phyloP scores from a whole-genome alignment of 1,140 invertebrate species.

The Caerostris darwini region DNA sequence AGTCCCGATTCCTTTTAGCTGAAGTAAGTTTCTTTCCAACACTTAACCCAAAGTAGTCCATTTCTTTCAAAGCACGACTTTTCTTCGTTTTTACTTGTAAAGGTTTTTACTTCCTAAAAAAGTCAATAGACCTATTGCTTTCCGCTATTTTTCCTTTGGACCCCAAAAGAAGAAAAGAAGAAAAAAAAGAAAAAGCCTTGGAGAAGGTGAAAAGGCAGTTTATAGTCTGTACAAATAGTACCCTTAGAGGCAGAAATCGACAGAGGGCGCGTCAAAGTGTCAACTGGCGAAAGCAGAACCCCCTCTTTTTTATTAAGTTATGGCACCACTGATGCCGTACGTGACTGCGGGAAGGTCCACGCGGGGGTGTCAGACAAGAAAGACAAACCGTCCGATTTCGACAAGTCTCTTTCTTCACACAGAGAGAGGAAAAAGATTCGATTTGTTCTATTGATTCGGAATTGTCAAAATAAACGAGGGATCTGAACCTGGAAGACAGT shows the following conservation, averaged over 20 bases:
- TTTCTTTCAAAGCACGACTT: neutral
- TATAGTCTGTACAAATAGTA: conserved; percentile 5
- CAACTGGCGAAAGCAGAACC: conserved; percentile 1
- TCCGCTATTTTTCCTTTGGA: neutral
- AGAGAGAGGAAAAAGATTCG: neutral
- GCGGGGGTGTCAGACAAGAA: conserved; percentile 13
- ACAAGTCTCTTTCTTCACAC: neutral
- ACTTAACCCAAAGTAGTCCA: too few relatives aligned
- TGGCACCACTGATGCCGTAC: conserved; percentile 40
- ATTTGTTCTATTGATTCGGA: conserved; percentile 51
- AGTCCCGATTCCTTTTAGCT: too few relatives aligned
- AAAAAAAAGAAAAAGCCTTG: neutral
- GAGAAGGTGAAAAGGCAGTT: conserved; percentile 27
- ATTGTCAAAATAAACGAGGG: conserved; percentile 32
- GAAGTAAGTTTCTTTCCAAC: too few relatives aligned
- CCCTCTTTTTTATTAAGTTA: conserved; percentile 52
- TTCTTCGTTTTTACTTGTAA: neutral
- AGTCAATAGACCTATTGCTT: conserved; percentile 3
- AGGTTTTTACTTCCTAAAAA: neutral
- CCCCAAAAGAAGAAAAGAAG: neutral
- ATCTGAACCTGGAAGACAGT: neutral
- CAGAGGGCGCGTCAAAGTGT: conserved; percentile 43
- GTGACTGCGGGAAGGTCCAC: neutral
- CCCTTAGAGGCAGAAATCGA: neutral
- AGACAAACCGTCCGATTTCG: conserved; percentile 51